phyloP scores from a whole-genome alignment of 2,797 vertebrate species.

The Tragelaphus eurycerus region DNA sequence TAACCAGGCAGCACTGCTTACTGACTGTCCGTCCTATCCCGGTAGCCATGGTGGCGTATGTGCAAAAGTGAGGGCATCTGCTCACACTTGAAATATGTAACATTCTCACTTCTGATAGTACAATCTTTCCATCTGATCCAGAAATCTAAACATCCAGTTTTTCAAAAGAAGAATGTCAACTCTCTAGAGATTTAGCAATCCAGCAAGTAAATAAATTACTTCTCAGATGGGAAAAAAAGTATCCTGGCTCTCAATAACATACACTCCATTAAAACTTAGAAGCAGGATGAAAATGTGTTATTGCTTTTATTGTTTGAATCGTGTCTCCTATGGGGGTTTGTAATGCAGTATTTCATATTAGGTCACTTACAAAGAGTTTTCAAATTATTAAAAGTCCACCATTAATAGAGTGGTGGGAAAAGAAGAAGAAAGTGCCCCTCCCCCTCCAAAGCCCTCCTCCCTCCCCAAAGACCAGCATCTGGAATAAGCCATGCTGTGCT shows the following conservation, averaged over 20 bases:
- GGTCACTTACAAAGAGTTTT: slow-evolving; percentile 6
- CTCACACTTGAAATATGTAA: not conserved
- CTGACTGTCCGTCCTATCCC: no score
- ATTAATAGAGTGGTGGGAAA: not conserved
- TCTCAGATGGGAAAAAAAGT: not conserved
- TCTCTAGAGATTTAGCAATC: not conserved
- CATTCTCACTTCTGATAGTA: not conserved
- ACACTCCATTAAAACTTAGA: not conserved
- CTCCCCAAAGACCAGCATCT: not conserved
- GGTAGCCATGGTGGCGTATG: not conserved
- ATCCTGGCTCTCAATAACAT: not conserved
- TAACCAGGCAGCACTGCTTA: not conserved
- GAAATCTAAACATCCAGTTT: not conserved
- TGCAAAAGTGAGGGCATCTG: not conserved
- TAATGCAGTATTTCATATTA: not conserved
- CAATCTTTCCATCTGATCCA: not conserved
- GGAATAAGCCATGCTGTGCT: not conserved
- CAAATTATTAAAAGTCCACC: slow-evolving; percentile 25
- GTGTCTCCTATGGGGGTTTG: not conserved
- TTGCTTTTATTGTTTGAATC: slow-evolving; percentile 12
- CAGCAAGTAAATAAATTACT: not conserved
- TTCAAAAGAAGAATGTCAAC: not conserved
- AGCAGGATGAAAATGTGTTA: not conserved
- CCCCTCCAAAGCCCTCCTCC: not conserved
- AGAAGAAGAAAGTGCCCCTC: not conserved